Base-by-base conservation (phyloP, 2,888 invertebrate species). In the Drosophila peninsularis region DNA sequence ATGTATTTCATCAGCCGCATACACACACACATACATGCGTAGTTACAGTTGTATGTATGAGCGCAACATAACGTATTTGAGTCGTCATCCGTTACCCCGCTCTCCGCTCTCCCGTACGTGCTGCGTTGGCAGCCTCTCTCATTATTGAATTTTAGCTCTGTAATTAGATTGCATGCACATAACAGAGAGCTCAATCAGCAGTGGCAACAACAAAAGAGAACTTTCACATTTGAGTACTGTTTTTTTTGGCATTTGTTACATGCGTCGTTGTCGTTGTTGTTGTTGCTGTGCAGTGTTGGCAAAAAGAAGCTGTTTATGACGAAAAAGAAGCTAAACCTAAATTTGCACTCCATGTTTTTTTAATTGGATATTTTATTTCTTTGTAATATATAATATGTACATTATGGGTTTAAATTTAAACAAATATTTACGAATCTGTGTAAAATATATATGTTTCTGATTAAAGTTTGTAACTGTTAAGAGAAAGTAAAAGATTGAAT, bases 171-270 rank as follows among this genome's bases (percentile, higher is more conserved):
- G 72, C 80, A 62, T 68, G 70, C 39, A 61, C 47, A 54, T 42
- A 65, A 71, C 45, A 45, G 24, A 44, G 50, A 76, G 63, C 72
- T 57, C 71, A 55, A 49, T 53, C 27, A 21, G 21, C 52, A 36
- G 32, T 24, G 21, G 42, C 54, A 63, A 54, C 65, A 79, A 64
- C 64, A 62, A 62, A 37, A 52, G 64, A 65, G n/a, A 62, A 78
- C 83, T 84, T 84, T 84, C 89, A 88, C 87, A 80, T 83, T 71
- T 21, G 17, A 47, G 32, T 62, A 49, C 47, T 55, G 50, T 44
- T 32, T 41, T 24, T 30, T 75, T 41, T 37, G 53, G 41, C 56
- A 50, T 53, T 56, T 58, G 53, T 49, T 44, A 47, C 24, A 14
- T 47, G 42, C 39, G 34, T 56, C 19, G 32, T 27, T n/a, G 19